A percentile compares a stretch with the other conserved stretches of the same genome.
Evolutionary conservation across 2,888 invertebrate species (phyloP).

Genomic region (Trypoxylon attenuatum): DNA sequence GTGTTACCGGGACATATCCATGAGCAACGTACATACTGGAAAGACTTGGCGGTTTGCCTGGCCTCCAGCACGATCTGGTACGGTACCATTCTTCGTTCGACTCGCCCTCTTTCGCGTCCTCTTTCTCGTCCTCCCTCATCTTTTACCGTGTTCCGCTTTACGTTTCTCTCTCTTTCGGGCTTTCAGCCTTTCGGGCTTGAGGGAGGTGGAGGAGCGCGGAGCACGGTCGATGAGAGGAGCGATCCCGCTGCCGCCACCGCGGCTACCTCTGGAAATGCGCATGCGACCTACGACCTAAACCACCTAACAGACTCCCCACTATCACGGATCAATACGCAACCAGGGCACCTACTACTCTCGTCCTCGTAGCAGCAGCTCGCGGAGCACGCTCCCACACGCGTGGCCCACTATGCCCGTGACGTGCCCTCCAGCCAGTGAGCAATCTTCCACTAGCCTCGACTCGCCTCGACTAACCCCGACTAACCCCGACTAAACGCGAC

Average conservation of each 20-base stretch:
- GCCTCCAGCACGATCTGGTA: not conserved
- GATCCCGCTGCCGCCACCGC: slow-evolving; percentile 34
- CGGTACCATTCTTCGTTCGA: not conserved
- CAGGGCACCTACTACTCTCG: slow-evolving; percentile 67
- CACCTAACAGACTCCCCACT: slow-evolving; percentile 42
- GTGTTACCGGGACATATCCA: not conserved
- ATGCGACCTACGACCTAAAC: slow-evolving; percentile 47
- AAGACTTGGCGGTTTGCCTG: not conserved
- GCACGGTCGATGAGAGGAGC: slow-evolving; percentile 57
- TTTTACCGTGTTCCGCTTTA: slow-evolving; percentile 21
- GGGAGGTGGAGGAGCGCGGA: too few relatives aligned
- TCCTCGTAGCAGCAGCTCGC: slow-evolving; percentile 9
- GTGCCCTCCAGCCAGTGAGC: too few relatives aligned
- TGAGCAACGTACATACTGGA: not conserved
- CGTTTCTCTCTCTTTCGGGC: slow-evolving; percentile 33
- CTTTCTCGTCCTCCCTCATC: not conserved
- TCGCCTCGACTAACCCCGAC: too few relatives aligned
- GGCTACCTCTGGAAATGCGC: slow-evolving; percentile 48
- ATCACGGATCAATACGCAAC: slow-evolving; percentile 73
- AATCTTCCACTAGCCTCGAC: too few relatives aligned
- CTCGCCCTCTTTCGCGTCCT: not conserved
- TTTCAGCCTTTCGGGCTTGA: slow-evolving; percentile 24
- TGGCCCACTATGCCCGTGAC: too few relatives aligned
- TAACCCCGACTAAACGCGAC: too few relatives aligned
- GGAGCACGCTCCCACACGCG: slow-evolving; percentile 9